These are phyloP conservation scores for Ahaetulla prasina DNA, from an alignment of 2,113 vertebrate species.

Conservation along the genomic window DNA sequence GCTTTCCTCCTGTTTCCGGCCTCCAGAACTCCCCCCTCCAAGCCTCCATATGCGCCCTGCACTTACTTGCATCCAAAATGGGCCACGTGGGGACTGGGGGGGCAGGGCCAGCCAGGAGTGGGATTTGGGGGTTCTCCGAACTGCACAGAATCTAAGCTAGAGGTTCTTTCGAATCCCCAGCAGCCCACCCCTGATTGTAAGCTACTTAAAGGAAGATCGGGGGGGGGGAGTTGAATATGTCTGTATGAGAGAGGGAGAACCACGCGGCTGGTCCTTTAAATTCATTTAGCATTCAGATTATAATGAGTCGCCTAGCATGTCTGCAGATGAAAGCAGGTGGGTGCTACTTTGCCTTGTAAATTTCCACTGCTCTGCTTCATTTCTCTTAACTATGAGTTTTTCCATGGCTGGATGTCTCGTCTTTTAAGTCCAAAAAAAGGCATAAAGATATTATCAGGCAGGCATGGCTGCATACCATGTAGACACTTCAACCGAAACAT, in stretches of 20 bases:
- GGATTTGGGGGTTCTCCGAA: too few relatives aligned
- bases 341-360: constrained; percentile 43
- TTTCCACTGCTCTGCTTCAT: constrained; percentile 41
- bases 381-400: constrained; percentile 32
- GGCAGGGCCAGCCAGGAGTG: too few relatives aligned
- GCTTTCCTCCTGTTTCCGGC: too few relatives aligned
- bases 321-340: background rate
- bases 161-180: too few relatives aligned
- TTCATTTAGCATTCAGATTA: background rate
- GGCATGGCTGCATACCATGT: constrained; percentile 11
- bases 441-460: constrained; percentile 35
- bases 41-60: too few relatives aligned
- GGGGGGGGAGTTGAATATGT: background rate
- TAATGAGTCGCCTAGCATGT: background rate
- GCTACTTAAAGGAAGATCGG: background rate
- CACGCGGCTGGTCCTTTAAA: background rate
- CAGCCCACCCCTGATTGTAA: too few relatives aligned
- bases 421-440: constrained; percentile 27
- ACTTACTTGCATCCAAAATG: too few relatives aligned
- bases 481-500: constrained; percentile 2
- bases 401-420: constrained; percentile 22
- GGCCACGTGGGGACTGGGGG: too few relatives aligned
- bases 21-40: too few relatives aligned
- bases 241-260: background rate
- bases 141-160: too few relatives aligned